Base-by-base conservation (phyloP, 2,888 invertebrate genomes). In the Meiosimyza decipiens region DNA sequence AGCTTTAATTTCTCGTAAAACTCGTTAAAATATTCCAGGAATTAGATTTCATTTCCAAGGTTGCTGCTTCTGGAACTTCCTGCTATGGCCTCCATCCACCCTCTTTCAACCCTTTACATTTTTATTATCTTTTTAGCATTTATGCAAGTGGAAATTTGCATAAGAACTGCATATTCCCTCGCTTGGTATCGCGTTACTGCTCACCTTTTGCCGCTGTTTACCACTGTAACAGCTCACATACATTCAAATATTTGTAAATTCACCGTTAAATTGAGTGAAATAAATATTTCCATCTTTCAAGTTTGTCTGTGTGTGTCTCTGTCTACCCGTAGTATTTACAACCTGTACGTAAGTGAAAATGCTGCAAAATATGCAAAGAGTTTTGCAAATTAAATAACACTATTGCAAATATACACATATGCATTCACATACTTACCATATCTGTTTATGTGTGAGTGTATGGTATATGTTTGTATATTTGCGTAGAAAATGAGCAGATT, bases 391-490 rank as follows among this genome's bases (percentile, higher is more conserved):
- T 68, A 72, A 69, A 64, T 64, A 72, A 51, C 63, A 67, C 57
- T 55, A 22, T 66, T 28, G 12, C 16, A 16, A 40, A 15, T 68
- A n/a, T 49, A 57, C 16, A 50, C 50, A 11, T 18, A 22, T 22
- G 22, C 2, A 22, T 22, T 1, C 22, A 51, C 6, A 5, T 28
- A 65, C 52, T 52, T 28, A 15, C 52, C 3, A n/a, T 65, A 50
- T 16, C 9, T 50, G 50, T 64, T 50, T 64, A 40, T 40, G 59
- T 65, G 2, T 18, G 6, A 11, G n/a, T 63, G n/a, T 63, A 15
- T 67, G 74, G 74, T 70, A 70, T 73, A 57, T 73, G 62, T 75
- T 60, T 63, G 66, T 66, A 65, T 62, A 69, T 55, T 70, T 76
- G 67, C 55, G 55, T 76, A 74, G 18, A 51, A 71, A 64, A 72